A percentile compares a stretch with the other conserved stretches of the same genome.
Conservation (phyloP, 2,888 invertebrate species). For the Coremacera marginata region DNA sequence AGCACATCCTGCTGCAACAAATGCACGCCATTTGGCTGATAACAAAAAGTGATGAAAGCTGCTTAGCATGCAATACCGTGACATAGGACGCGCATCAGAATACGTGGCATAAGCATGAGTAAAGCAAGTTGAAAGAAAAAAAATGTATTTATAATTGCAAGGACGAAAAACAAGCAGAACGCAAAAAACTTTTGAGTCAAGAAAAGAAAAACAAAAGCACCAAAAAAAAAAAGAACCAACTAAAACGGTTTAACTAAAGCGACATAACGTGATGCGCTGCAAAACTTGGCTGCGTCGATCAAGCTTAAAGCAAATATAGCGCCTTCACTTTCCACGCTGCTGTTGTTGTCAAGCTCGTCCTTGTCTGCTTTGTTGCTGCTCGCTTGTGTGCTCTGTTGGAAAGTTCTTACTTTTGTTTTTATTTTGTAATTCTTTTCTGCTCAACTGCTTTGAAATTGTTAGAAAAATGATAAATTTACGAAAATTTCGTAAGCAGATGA, state of each 20-base stretch:
- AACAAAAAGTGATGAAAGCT: constrained; percentile 24
- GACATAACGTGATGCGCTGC: not conserved
- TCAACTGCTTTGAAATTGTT: not conserved
- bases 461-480: constrained; percentile 13
- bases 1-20: not conserved
- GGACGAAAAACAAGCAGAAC: not conserved
- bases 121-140: not conserved
- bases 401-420: not conserved
- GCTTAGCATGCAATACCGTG: constrained; percentile 28
- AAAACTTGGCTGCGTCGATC: not conserved
- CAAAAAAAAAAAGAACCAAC: not conserved
- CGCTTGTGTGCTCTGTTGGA: not conserved
- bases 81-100: not conserved
- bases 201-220: not conserved
- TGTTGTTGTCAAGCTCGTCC: not conserved
- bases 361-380: not conserved
- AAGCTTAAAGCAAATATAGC: not conserved
- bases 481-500: constrained; percentile 19
- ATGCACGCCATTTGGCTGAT: not conserved
- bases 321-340: not conserved
- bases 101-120: not conserved
- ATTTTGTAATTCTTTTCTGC: not conserved
- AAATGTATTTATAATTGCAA: not conserved
- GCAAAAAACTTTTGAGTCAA: not conserved
- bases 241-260: not conserved